Evolutionary conservation across 2,797 vertebrate genomes (phyloP).

Genomic region (Cheirogaleus major): DNA sequence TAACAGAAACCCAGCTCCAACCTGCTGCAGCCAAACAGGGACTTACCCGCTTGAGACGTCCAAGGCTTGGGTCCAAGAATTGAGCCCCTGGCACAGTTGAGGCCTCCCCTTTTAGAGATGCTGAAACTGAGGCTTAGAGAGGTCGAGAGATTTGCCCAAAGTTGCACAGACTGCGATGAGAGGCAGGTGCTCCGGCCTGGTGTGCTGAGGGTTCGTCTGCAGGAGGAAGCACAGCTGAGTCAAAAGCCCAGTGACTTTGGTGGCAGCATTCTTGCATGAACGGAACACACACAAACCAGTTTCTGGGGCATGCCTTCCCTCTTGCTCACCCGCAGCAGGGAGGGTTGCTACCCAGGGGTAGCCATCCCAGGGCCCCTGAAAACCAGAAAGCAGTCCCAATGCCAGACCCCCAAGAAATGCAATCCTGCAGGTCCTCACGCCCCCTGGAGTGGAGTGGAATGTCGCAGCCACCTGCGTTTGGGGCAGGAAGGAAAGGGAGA

Average conservation of each 20-base stretch:
- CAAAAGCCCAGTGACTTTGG: neutral
- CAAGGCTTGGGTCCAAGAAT: too few relatives aligned
- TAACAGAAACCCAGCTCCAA: neutral
- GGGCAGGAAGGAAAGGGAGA: neutral
- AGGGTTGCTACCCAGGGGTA: too few relatives aligned
- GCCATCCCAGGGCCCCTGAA: neutral
- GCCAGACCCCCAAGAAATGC: neutral
- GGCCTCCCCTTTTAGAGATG: neutral
- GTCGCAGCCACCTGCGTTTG: neutral
- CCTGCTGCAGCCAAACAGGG: neutral
- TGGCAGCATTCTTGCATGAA: rapidly evolving
- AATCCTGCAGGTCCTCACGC: neutral
- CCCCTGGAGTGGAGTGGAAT: neutral
- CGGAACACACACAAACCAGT: neutral
- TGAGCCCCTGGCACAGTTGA: neutral
- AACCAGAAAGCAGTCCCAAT: too few relatives aligned
- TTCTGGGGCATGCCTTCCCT: rapidly evolving
- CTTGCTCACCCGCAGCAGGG: neutral
- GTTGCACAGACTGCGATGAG: rapidly evolving
- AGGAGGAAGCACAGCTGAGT: neutral
- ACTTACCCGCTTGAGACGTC: neutral
- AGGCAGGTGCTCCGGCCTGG: rapidly evolving
- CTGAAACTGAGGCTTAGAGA: neutral
- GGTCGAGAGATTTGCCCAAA: neutral
- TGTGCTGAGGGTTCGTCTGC: neutral